Base-by-base conservation (phyloP, 2,113 vertebrate genomes). In the Regulus satrapa region DNA sequence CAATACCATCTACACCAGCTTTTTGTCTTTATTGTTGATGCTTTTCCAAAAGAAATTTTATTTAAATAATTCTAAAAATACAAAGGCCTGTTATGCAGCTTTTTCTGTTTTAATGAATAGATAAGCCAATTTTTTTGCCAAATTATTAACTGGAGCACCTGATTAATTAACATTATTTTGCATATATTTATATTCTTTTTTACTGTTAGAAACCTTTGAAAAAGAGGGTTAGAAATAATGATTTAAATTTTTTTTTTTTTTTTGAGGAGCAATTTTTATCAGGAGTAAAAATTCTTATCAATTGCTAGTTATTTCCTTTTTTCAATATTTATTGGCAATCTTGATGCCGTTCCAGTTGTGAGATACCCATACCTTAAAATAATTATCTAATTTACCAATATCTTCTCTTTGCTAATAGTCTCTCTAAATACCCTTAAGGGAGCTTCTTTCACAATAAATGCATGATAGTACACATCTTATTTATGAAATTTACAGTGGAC, bases 401-500 rank as follows among this genome's bases (percentile, higher is more conserved):
- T 43, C 25, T 79, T 75, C 38, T 59, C 14, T 81, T 52, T 85
- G 54, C 21, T 67, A 78, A 71, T 29, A 75, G 24, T 32, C 2
- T 82, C 8, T 74, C 41, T 71, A 89, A 84, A 73, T 69, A 92
- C 36, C 64, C 40, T 74, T 52, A 82, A 63, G 38, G 26, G 83
- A 88, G 40, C 13, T 59, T 77, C 72, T 80, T 91, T 67, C 26
- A 41, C 54, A 87, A 48, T 40, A 86, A 86, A 54, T 61, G 10
- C 19, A 63, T 26, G 26, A 68, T 25, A 73, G 73, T 46, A 75
- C 51, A 24, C 28, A 89, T 91, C 72, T 93, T 97, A 95, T 98
- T 98, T 97, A 94, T 96, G 95, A 96, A 77, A 91, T 77, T 25
- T 81, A 79, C 40, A 46, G 32, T 26, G 63, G 75, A n/a, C 34